A percentile compares a stretch with the other conserved stretches of the same genome.
phyloP scores from a whole-genome alignment of 2,797 vertebrate species.

The Denticeps clupeoides region DNA sequence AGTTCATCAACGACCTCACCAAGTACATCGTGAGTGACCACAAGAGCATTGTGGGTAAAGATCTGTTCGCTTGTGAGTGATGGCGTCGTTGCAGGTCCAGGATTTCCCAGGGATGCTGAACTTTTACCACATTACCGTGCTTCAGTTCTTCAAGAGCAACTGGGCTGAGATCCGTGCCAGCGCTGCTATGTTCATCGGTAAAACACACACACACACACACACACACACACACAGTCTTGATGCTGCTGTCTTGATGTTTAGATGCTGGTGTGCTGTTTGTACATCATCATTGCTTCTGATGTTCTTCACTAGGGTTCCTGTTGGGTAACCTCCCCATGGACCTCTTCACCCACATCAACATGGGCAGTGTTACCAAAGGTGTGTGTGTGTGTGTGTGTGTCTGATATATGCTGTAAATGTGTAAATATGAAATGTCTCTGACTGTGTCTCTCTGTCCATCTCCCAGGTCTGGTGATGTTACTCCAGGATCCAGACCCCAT shows the following conservation, averaged over 20 bases:
- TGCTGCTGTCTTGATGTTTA: not conserved
- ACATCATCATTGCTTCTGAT: not conserved
- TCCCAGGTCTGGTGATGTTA: constrained; percentile 77
- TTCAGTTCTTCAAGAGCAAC: constrained; percentile 90
- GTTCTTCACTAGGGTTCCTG: constrained; percentile 55
- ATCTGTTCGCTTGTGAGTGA: too few relatives aligned
- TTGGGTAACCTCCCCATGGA: constrained; percentile 65
- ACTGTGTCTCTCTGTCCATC: not conserved
- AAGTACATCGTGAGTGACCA: constrained; percentile 85
- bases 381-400: not conserved
- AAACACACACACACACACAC: not conserved
- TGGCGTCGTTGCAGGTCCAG: constrained; percentile 78
- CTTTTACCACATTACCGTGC: constrained; percentile 76
- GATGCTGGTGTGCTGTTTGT: not conserved
- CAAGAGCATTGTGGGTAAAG: too few relatives aligned
- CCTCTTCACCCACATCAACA: constrained; percentile 63
- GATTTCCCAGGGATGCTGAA: constrained; percentile 77
- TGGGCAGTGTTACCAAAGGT: constrained; percentile 65
- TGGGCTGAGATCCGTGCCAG: constrained; percentile 79
- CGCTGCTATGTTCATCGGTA: constrained; percentile 87
- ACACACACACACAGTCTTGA: not conserved
- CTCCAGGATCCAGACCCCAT: constrained; percentile 74
- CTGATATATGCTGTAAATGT: not conserved
- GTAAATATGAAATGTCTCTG: not conserved
- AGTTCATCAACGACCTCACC: constrained; percentile 84